Conservation (phyloP, 1,140 invertebrate species). For the Drosophila sechellia region DNA sequence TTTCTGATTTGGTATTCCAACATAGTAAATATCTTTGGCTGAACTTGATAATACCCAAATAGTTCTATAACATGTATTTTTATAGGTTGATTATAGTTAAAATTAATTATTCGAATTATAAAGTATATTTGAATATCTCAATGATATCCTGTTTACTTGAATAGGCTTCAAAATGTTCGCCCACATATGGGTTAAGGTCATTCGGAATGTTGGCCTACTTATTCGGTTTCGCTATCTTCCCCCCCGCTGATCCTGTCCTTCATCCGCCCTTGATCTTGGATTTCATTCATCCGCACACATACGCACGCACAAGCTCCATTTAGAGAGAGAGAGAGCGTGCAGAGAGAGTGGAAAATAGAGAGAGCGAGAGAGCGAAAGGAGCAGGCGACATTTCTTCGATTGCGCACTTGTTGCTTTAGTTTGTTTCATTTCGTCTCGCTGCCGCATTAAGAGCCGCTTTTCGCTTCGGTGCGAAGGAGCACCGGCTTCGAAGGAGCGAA, state of each 20-base stretch:
- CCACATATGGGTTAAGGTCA: neutral
- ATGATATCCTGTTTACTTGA: neutral
- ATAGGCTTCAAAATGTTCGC: neutral
- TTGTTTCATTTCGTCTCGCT: slow-evolving; percentile 53
- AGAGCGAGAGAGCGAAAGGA: slow-evolving; percentile 8
- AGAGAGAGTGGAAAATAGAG: neutral
- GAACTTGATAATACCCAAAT: no score
- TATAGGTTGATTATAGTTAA: no score
- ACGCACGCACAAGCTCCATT: neutral
- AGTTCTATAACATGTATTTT: no score
- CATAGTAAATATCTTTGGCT: no score
- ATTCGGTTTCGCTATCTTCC: neutral
- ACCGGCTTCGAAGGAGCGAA: slow-evolving; percentile 40
- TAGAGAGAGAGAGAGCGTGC: slow-evolving; percentile 31
- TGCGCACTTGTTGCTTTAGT: slow-evolving; percentile 39
- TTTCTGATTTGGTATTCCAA: no score
- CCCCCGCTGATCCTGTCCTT: neutral
- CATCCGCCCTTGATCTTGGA: slow-evolving; percentile 6
- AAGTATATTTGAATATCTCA: neutral
- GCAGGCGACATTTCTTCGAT: slow-evolving; percentile 60
- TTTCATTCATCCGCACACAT: slow-evolving; percentile 19
- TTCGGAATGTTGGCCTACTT: neutral
- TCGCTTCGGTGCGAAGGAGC: slow-evolving; percentile 62
- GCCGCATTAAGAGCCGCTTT: slow-evolving; percentile 67
- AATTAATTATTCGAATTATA: neutral